These are phyloP conservation scores for Himalopsyche tibetana DNA, from an alignment of 2,888 invertebrate genomes.

Conservation along the genomic window DNA sequence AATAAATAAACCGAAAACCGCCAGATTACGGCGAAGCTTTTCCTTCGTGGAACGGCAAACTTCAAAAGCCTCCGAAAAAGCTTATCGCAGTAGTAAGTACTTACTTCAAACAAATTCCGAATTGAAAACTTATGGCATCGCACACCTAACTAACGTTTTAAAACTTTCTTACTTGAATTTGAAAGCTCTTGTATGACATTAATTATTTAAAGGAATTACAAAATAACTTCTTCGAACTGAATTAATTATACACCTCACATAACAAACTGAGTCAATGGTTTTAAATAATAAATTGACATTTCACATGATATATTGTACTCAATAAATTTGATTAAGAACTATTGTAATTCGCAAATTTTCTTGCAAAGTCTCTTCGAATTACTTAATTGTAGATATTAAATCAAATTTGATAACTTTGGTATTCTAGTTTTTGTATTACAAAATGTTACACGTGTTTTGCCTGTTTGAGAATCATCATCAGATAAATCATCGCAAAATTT, in stretches of 20 bases:
- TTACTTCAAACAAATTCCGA: slow-evolving; percentile 26
- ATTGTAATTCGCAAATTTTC: too few relatives aligned
- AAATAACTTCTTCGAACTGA: neutral
- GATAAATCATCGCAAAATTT: too few relatives aligned
- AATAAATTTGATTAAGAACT: too few relatives aligned
- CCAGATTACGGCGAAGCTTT: slow-evolving; percentile 12
- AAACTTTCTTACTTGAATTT: slow-evolving; percentile 5
- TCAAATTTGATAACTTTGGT: too few relatives aligned
- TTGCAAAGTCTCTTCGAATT: too few relatives aligned
- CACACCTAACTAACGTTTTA: slow-evolving; percentile 21
- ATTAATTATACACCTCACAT: neutral
- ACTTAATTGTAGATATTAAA: too few relatives aligned
- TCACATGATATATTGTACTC: too few relatives aligned
- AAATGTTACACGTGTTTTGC: too few relatives aligned
- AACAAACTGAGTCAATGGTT: neutral
- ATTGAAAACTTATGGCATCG: slow-evolving; percentile 31
- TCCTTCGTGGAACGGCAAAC: slow-evolving; percentile 14
- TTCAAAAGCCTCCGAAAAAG: slow-evolving; percentile 24
- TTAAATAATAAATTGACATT: neutral
- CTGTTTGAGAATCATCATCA: too few relatives aligned
- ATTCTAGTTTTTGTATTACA: too few relatives aligned
- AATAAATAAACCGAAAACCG: slow-evolving; percentile 11
- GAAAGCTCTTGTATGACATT: slow-evolving; percentile 25
- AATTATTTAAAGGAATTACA: slow-evolving; percentile 16
- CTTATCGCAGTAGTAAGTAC: slow-evolving; percentile 11